Base-by-base conservation (phyloP, 2,888 invertebrate species). In the Epistrophe grossulariae region DNA sequence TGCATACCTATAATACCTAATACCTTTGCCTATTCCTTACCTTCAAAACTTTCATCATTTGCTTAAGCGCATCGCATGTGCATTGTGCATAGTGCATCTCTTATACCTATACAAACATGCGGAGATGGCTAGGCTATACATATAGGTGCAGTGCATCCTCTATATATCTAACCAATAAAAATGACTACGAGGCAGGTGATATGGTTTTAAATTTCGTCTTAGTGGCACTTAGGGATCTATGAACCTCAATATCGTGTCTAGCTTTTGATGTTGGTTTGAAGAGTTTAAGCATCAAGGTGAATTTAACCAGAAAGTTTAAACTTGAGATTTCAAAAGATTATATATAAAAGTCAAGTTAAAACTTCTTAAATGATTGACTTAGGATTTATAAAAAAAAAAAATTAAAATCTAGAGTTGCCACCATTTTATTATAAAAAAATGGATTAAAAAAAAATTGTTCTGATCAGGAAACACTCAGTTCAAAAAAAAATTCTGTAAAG, bases 201-300 rank as follows among this genome's bases (percentile, higher is more conserved):
- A 82, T 87, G 83, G 82, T 83, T 87, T 83, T 72, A 74, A 72
- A 79, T 79, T 85, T 85, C 80, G 79, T 74, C 84, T 74, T 66
- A 76, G 84, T 74, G 80, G 79, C 85, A 85, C 66, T 81, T 78
- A 81, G 81, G 76, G 81, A 85, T 78, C 81, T 77, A 85, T 85
- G 85, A 81, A 81, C 81, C 70, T 81, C 72, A 68, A 68, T 81
- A 78, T 78, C 64, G 83, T 79, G 73, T 84, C 79, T 68, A 73
- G 52, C 48, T 64, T 24, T 55, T 60, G 68, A 60, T 64, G 59
- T 40, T 74, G 43, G 28, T 38, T 64, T 68, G 70, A 50, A 70
- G 17, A 68, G 35, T 35, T 24, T n/a, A n/a, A 24, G 19, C 4
- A 24, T 24, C 24, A 10, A 38, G 50, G 50, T 68, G 68, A 55